A percentile compares a stretch with the other conserved stretches of the same genome.
Conservation (phyloP, 1,140 invertebrate species). For the Zaprionus ghesquierei region DNA sequence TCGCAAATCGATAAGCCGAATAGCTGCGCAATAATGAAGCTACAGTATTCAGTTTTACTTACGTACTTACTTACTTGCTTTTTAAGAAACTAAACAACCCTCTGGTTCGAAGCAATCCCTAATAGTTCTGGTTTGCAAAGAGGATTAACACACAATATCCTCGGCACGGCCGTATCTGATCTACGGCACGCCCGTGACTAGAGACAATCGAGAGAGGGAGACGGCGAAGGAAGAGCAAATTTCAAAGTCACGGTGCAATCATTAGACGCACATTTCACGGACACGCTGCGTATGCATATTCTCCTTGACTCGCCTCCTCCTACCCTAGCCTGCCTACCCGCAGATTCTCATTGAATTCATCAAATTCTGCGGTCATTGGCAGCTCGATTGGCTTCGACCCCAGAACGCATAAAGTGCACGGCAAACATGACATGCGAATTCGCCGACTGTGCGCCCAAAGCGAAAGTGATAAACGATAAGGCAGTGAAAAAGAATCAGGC, state of each 20-base stretch:
- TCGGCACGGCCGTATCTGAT: neutral
- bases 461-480: constrained; percentile 75
- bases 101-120: neutral
- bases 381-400: constrained; percentile 22
- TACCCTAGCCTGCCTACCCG: neutral
- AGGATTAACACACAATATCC: constrained; percentile 8
- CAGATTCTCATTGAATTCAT: constrained; percentile 13
- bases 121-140: constrained; percentile 2
- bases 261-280: constrained; percentile 52
- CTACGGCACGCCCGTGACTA: too few species aligned
- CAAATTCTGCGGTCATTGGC: constrained; percentile 42
- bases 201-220: neutral
- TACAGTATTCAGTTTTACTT: too few species aligned
- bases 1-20: too few species aligned
- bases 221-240: neutral
- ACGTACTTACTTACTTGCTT: too few species aligned
- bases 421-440: constrained; percentile 63
- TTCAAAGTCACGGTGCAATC: constrained; percentile 47
- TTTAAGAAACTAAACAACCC: too few species aligned
- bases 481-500: neutral
- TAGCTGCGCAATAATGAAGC: too few species aligned
- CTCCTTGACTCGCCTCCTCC: neutral
- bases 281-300: constrained; percentile 31
- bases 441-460: too few species aligned
- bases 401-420: too few species aligned